phyloP scores from a whole-genome alignment of 1,140 invertebrate genomes.

The Meteorus sp. region DNA sequence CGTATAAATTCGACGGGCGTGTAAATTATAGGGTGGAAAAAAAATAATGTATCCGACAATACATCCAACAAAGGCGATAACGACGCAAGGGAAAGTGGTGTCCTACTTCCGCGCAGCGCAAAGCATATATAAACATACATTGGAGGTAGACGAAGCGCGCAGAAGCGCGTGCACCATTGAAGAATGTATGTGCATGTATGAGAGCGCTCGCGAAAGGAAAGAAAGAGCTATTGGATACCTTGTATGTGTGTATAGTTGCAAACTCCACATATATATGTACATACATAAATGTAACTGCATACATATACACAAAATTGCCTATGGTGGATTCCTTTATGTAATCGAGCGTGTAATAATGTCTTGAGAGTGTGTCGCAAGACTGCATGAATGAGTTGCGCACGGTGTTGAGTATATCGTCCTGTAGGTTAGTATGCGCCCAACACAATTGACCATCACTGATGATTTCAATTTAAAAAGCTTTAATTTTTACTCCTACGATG shows the following conservation, averaged over 20 bases:
- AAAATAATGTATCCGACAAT: too few relatives aligned
- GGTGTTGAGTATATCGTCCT: background rate
- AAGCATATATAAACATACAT: too few relatives aligned
- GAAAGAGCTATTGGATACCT: too few relatives aligned
- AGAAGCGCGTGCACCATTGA: background rate
- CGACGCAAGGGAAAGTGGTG: constrained; percentile 45
- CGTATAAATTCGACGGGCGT: too few relatives aligned
- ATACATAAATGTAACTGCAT: constrained; percentile 31
- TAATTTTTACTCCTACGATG: too few relatives aligned
- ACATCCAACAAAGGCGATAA: constrained; percentile 28
- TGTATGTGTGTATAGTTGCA: too few relatives aligned
- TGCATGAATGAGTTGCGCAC: constrained; percentile 41
- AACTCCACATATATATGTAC: constrained; percentile 1
- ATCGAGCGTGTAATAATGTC: constrained; percentile 39
- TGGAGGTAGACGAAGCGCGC: constrained; percentile 1
- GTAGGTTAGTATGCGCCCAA: background rate
- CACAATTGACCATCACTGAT: background rate
- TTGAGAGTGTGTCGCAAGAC: constrained; percentile 40
- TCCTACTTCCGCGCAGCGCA: constrained; percentile 39
- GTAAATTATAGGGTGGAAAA: constrained; percentile 6
- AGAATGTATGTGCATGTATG: background rate
- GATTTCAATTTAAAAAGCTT: too few relatives aligned
- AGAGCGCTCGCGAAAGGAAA: too few relatives aligned
- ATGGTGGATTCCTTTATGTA: constrained; percentile 40
- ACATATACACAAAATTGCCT: too few relatives aligned